A percentile compares a stretch with the other conserved stretches of the same genome.
Evolutionary conservation across 2,888 invertebrate genomes (phyloP).

Genomic region (Caenorhabditis auriculariae): DNA sequence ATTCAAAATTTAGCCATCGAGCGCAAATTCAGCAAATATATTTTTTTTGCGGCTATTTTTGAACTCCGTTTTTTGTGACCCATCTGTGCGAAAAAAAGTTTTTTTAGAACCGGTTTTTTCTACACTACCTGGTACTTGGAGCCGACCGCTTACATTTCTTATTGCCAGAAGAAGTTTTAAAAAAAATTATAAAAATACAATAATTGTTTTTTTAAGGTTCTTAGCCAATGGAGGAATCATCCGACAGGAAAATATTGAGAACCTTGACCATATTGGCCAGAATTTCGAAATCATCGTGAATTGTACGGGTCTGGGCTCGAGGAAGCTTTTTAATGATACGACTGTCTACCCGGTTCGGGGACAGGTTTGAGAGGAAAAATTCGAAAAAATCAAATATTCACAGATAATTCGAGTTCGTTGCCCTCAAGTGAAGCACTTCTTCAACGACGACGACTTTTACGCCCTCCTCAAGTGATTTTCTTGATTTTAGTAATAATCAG

Average conservation of each 20-base stretch:
- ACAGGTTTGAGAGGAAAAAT: no score
- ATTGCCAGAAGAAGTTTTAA: constrained; percentile 18
- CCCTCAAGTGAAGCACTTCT: constrained; percentile 71
- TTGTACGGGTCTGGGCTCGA: constrained; percentile 77
- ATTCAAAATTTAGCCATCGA: not conserved
- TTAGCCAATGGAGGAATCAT: constrained; percentile 28
- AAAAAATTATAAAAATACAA: no score
- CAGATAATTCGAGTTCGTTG: constrained; percentile 35
- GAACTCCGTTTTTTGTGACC: not conserved
- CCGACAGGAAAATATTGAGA: constrained; percentile 6
- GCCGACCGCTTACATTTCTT: constrained; percentile 30
- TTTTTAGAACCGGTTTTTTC: constrained; percentile 34
- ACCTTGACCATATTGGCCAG: constrained; percentile 9
- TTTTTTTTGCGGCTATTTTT: not conserved
- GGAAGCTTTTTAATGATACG: constrained; percentile 72
- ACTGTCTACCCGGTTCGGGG: constrained; percentile 70
- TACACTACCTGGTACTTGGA: constrained; percentile 40
- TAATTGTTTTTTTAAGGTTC: constrained; percentile 20
- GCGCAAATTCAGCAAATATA: not conserved
- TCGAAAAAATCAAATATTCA: not conserved
- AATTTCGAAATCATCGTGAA: constrained; percentile 73
- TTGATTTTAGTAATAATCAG: not conserved
- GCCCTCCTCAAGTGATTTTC: constrained; percentile 77
- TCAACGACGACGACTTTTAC: constrained; percentile 72
- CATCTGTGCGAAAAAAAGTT: not conserved